phyloP scores from a whole-genome alignment of 23 tunicate genomes.

The Trididemnum nubilum region DNA sequence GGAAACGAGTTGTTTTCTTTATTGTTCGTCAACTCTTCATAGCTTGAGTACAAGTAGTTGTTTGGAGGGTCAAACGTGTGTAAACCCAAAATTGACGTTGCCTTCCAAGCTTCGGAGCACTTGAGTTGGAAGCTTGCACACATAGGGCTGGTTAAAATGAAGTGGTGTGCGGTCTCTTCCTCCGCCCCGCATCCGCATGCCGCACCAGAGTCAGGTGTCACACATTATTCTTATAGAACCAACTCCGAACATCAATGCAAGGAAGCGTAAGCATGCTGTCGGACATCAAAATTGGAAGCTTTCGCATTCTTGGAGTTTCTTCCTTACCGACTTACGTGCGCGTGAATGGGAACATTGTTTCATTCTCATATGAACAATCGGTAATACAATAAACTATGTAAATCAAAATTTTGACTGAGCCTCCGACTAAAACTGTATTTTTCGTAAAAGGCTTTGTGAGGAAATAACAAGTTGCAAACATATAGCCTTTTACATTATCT shows the following conservation, averaged over 20 bases:
- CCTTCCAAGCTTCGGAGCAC: too few relatives aligned
- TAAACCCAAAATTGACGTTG: too few relatives aligned
- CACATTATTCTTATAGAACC: slow-evolving; percentile 31
- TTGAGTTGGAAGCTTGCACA: too few relatives aligned
- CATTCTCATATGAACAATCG: slow-evolving; percentile 41
- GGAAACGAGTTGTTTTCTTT: too few relatives aligned
- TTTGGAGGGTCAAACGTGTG: too few relatives aligned
- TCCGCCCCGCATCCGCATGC: too few relatives aligned
- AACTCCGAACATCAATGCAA: slow-evolving; percentile 41
- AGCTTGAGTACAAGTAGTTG: too few relatives aligned
- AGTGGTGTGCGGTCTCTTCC: too few relatives aligned
- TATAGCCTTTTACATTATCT: neutral
- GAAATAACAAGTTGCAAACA: neutral
- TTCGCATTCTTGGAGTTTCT: slow-evolving; percentile 61
- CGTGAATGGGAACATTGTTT: slow-evolving; percentile 44
- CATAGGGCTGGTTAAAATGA: too few relatives aligned
- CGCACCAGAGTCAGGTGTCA: too few relatives aligned
- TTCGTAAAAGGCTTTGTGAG: neutral
- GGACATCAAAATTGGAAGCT: slow-evolving; percentile 60
- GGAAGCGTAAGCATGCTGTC: slow-evolving; percentile 26
- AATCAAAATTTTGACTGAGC: neutral
- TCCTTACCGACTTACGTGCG: slow-evolving; percentile 40
- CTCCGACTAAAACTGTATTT: neutral
- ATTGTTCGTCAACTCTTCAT: too few relatives aligned
- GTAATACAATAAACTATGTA: slow-evolving; percentile 14